phyloP scores from a whole-genome alignment of 1,140 invertebrate species.

The Cyrtorhinus lividipennis region DNA sequence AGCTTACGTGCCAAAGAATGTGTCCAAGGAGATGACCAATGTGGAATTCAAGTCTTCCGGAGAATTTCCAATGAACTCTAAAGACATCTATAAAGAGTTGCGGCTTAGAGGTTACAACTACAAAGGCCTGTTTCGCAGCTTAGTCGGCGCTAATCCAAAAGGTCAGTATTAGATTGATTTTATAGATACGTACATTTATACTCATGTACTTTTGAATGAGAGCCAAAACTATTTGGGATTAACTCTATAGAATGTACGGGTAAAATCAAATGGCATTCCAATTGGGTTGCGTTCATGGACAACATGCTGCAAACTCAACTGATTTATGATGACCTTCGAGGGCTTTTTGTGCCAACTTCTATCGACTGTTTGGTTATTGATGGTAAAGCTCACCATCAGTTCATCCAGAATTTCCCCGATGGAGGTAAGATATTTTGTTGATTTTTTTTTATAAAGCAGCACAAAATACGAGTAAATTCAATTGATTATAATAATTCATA shows the following conservation, averaged over 20 bases:
- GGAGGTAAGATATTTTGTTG: constrained; percentile 20
- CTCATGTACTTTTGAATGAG: too few species aligned
- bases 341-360: constrained; percentile 68
- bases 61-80: constrained; percentile 35
- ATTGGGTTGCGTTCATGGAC: constrained; percentile 88
- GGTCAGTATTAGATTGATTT: constrained; percentile 23
- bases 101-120: constrained; percentile 85
- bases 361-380: constrained; percentile 69
- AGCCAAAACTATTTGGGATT: too few species aligned
- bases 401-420: constrained; percentile 23
- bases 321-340: constrained; percentile 52
- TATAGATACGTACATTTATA: not conserved
- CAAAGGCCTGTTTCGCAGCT: constrained; percentile 54
- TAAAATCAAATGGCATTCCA: constrained; percentile 50
- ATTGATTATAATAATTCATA: too few species aligned
- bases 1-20: constrained; percentile 39
- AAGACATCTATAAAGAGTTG: constrained; percentile 87
- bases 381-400: constrained; percentile 40
- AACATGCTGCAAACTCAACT: constrained; percentile 81
- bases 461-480: too few species aligned
- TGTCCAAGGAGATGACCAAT: constrained; percentile 31
- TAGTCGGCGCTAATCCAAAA: constrained; percentile 36
- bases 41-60: constrained; percentile 30
- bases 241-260: constrained; percentile 31
- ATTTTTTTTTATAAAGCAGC: too few species aligned